A percentile compares a stretch with the other conserved stretches of the same genome.
phyloP scores from a whole-genome alignment of 2,797 vertebrate species.

The Basileuterus tristriatus region DNA sequence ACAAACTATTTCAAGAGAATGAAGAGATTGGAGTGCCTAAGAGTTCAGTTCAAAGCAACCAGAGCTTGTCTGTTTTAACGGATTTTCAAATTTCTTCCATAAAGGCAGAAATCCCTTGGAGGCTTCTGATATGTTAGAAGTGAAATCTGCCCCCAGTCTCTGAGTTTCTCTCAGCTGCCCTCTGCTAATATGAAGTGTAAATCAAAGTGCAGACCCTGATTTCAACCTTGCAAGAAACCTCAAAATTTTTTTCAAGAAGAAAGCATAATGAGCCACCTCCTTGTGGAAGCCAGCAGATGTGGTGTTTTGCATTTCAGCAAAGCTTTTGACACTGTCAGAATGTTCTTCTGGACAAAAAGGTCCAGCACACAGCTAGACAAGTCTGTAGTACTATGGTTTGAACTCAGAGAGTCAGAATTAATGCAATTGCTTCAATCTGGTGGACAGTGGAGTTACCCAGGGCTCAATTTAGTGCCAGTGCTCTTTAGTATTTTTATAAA shows the following conservation, averaged over 20 bases:
- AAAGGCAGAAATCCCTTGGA: not conserved
- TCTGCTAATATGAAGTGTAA: not conserved
- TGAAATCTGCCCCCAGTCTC: not conserved
- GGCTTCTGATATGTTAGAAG: not conserved
- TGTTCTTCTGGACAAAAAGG: not conserved
- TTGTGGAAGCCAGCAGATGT: not conserved
- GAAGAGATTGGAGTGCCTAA: not conserved
- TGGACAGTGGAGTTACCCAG: not conserved
- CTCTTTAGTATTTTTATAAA: not conserved
- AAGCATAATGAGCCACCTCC: not conserved
- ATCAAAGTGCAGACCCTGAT: not conserved
- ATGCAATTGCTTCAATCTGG: not conserved
- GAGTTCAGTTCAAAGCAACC: not conserved
- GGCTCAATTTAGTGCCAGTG: not conserved
- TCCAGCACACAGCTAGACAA: not conserved
- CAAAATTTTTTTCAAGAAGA: not conserved
- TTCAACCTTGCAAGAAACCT: not conserved
- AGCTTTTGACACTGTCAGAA: not conserved
- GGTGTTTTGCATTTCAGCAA: not conserved
- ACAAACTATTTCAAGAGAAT: not conserved
- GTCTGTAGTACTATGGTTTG: rapidly evolving
- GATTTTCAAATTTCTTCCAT: not conserved
- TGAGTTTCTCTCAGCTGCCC: not conserved
- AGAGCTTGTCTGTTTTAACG: not conserved
- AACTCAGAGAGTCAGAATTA: not conserved